A percentile compares a stretch with the other conserved stretches of the same genome.
These are phyloP conservation scores for Pinna nobilis DNA, from an alignment of 1,140 invertebrate species.

Conservation along the genomic window DNA sequence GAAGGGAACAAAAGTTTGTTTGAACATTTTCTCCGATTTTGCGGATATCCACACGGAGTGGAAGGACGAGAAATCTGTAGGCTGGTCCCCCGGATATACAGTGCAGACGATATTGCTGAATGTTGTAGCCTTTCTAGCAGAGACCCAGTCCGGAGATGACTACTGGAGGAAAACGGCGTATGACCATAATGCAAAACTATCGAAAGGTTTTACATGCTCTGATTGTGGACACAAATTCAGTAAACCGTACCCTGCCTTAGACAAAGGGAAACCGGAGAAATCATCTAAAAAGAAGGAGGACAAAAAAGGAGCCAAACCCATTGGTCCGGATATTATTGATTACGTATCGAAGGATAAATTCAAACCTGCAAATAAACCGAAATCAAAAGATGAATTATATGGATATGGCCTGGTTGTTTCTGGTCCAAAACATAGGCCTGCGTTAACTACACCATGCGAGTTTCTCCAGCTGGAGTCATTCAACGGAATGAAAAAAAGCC, in stretches of 20 bases:
- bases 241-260: conserved; percentile 57
- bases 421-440: conserved; percentile 53
- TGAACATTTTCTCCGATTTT: conserved; percentile 66
- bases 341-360: conserved; percentile 65
- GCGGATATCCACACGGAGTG: conserved; percentile 64
- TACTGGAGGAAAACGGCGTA: conserved; percentile 43
- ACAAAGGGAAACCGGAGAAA: conserved; percentile 34
- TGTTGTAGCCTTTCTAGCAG: conserved; percentile 61
- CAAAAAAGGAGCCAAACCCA: conserved; percentile 17
- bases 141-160: conserved; percentile 49
- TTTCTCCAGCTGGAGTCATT: conserved; percentile 56
- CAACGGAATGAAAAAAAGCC: conserved; percentile 58
- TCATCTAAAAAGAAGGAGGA: conserved; percentile 25
- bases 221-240: conserved; percentile 64
- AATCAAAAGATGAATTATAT: conserved; percentile 52
- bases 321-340: conserved; percentile 48
- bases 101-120: conserved; percentile 66
- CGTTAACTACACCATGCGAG: conserved; percentile 64
- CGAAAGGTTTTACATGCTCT: conserved; percentile 53
- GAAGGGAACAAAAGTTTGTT: conserved; percentile 61
- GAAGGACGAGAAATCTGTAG: conserved; percentile 59
- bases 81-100: conserved; percentile 67
- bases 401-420: conserved; percentile 64
- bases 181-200: conserved; percentile 52
- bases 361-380: conserved; percentile 44